A percentile compares a stretch with the other conserved stretches of the same genome.
Conservation (phyloP, 2,797 vertebrate genomes). For the Epinephelus malabaricus region DNA sequence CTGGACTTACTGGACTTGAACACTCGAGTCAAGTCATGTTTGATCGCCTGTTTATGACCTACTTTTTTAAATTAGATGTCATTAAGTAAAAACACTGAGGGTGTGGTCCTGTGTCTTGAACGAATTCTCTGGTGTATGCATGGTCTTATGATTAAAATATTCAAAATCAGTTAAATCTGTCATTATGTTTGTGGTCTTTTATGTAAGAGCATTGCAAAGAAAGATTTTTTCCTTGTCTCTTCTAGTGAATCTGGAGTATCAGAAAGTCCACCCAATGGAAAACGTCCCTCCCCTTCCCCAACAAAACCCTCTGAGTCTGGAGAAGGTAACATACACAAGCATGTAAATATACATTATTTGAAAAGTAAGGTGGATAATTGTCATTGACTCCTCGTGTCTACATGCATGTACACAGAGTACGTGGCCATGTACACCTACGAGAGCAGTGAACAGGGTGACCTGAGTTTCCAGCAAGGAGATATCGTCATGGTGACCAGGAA, state of each 20-base stretch:
- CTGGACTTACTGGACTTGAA: too few relatives aligned
- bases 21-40: too few relatives aligned
- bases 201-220: too few relatives aligned
- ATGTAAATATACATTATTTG: neutral
- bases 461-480: conserved; percentile 98
- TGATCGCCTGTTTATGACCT: too few relatives aligned
- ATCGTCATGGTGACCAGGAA: conserved; percentile 97
- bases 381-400: neutral
- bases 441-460: conserved; percentile 97
- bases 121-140: too few relatives aligned
- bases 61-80: too few relatives aligned
- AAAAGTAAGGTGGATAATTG: rapidly evolving
- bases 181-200: too few relatives aligned
- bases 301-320: conserved; percentile 89
- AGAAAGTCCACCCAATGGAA: conserved; percentile 94
- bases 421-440: conserved; percentile 99
- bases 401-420: conserved; percentile 86
- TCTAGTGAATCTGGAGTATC: conserved; percentile 90
- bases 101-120: too few relatives aligned
- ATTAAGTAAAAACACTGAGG: too few relatives aligned
- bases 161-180: too few relatives aligned
- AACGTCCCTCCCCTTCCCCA: conserved; percentile 94
- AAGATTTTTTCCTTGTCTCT: neutral
- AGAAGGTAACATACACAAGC: conserved; percentile 89
- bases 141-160: too few relatives aligned